phyloP scores from a whole-genome alignment of 2,797 vertebrate genomes.

The Alauda arvensis region DNA sequence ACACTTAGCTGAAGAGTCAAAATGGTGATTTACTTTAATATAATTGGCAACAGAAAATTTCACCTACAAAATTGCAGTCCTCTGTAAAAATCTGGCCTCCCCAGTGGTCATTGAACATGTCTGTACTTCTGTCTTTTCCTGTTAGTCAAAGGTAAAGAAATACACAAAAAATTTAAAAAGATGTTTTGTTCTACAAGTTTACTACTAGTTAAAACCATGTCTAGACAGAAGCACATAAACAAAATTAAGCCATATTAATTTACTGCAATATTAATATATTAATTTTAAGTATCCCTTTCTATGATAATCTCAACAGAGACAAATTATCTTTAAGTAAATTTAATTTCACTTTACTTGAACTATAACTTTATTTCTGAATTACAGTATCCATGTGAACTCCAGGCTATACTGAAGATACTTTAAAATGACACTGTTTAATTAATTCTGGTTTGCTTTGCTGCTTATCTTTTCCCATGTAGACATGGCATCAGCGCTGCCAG shows the following conservation, averaged over 20 bases:
- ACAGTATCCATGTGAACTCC: not conserved
- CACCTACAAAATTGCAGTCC: not conserved
- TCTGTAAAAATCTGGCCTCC: not conserved
- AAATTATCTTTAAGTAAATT: not conserved
- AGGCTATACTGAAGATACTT: not conserved
- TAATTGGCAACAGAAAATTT: not conserved
- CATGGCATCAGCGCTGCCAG: not conserved
- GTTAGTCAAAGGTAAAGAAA: not conserved
- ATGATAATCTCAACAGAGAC: not conserved
- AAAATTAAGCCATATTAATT: not conserved
- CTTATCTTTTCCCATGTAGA: not conserved
- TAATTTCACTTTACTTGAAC: not conserved
- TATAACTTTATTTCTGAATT: not conserved
- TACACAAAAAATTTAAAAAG: not conserved
- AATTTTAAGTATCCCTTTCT: not conserved
- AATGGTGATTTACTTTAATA: not conserved
- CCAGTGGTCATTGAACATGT: not conserved
- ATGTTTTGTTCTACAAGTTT: not conserved
- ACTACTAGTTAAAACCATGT: not conserved
- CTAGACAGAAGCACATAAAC: not conserved
- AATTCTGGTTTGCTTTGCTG: not conserved
- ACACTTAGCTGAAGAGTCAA: not conserved
- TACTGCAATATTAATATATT: not conserved
- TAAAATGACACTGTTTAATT: not conserved
- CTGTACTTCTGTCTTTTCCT: not conserved